Evolutionary conservation across 2,113 vertebrate genomes (phyloP), one percentile per base, ranked within the genome.

Genomic region (Blennius ocellaris): DNA sequence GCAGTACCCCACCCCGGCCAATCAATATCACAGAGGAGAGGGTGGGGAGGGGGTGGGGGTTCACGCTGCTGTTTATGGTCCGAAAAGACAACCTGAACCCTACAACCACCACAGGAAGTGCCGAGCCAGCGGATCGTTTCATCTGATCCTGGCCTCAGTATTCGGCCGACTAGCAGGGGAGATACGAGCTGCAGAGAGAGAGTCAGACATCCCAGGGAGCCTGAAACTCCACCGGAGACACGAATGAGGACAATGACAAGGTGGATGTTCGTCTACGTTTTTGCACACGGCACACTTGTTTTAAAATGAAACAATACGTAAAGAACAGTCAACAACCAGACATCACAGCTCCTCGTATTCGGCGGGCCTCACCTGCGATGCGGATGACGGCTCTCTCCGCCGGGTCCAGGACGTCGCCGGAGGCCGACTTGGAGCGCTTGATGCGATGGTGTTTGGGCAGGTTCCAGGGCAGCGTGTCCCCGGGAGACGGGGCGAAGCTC

Each of bases 401-500:
- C 0, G 97, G 93, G 65, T 98, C 97, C 93, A 98, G 85, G 57
- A 97, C 96, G 0, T 95, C 95, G 48, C 94, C 94, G 0, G 93
- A 93, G 0, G 94, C 89, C 0, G 95, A 95, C 49, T 94, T 94
- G 49, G 95, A 92, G 11, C 95, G 93, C 68, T 96, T 95, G 77
- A 94, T 93, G 11, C 96, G 91, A 65, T 98, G 97, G 43, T 97
- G 96, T 51, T 96, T 97, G 82, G 93, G 92, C 57, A 98, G 93
- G 90, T 98, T 98, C 97, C 97, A 98, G 51, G 97, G 97, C 80
- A 98, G 76, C 0, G 97, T 98, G 94, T 98, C 97, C 50, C 97
- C 97, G 0, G 92, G 94, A 47, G 89, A 91, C 0, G 95, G 86
- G 0, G 93, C 89, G 17, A 80, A 85, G 50, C 82, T 80, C 0